Conservation (phyloP, 1,140 invertebrate genomes). For the Micrasema minimum region DNA sequence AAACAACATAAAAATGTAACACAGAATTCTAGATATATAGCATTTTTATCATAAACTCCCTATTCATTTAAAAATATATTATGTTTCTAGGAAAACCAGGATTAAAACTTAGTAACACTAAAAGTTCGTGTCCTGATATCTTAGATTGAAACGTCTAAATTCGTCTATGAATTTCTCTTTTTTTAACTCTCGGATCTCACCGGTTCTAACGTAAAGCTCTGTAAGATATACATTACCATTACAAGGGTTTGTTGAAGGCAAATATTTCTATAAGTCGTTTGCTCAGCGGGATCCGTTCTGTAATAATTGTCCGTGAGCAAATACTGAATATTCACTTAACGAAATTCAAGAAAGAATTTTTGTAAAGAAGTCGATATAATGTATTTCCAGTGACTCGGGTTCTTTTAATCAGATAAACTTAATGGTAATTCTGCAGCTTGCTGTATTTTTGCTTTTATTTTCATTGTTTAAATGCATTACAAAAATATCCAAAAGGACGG, state of each 20-base stretch:
- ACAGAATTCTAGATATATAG: too few species aligned
- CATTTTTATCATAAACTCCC: background rate
- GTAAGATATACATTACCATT: slow-evolving; percentile 6
- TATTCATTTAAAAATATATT: background rate
- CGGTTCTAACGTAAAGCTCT: too few species aligned
- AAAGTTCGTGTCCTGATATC: background rate
- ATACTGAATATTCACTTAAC: slow-evolving; percentile 4
- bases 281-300: background rate
- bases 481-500: too few species aligned
- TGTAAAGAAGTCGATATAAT: too few species aligned
- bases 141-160: background rate
- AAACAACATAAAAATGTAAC: too few species aligned
- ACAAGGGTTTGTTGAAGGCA: slow-evolving; percentile 12
- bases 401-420: too few species aligned
- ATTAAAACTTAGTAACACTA: background rate
- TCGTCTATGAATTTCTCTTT: background rate
- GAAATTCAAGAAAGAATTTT: too few species aligned
- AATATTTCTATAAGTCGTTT: slow-evolving; percentile 27
- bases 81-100: background rate
- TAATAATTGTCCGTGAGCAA: slow-evolving; percentile 24
- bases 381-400: too few species aligned
- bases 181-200: background rate
- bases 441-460: too few species aligned
- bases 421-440: too few species aligned
- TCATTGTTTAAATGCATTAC: too few species aligned